Percentiles rank a stretch among this genome's conserved stretches.
Evolutionary conservation across 2,888 invertebrate species (phyloP).

Genomic region (Clitarchus hookeri): DNA sequence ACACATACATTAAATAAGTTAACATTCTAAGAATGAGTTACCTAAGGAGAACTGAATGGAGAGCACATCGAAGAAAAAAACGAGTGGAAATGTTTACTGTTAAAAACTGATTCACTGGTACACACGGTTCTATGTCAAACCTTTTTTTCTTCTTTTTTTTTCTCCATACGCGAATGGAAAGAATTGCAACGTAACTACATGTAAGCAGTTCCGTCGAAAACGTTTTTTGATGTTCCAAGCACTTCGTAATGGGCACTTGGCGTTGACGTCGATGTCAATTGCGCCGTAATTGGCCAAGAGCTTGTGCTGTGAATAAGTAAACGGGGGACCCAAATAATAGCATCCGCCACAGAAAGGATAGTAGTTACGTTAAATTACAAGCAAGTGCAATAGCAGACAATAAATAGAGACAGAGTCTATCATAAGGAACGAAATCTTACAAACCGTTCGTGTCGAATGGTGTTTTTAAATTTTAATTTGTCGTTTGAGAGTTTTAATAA

Average conservation of each 20-base stretch:
- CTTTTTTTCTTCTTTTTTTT: neutral
- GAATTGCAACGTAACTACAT: neutral
- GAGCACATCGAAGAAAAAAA: neutral
- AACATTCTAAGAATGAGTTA: no score
- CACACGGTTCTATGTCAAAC: no score
- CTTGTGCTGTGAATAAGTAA: neutral
- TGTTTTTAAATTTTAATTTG: neutral
- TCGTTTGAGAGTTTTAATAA: neutral
- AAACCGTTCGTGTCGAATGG: neutral
- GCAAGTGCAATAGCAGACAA: neutral
- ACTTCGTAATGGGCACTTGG: neutral
- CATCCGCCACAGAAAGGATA: neutral
- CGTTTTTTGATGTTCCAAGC: neutral
- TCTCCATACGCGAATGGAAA: neutral
- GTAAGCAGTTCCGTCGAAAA: neutral
- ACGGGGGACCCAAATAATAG: constrained; percentile 1
- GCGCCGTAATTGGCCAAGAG: neutral
- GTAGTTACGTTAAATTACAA: constrained; percentile 5
- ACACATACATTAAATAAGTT: no score
- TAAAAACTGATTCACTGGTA: neutral
- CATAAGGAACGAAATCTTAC: neutral
- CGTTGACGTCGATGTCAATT: neutral
- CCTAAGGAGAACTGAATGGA: no score
- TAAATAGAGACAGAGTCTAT: neutral
- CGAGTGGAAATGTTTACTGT: neutral